Percentiles rank a stretch among this genome's conserved stretches.
Evolutionary conservation across 1,140 invertebrate species (phyloP).

Genomic region (Drosophila takahashii): DNA sequence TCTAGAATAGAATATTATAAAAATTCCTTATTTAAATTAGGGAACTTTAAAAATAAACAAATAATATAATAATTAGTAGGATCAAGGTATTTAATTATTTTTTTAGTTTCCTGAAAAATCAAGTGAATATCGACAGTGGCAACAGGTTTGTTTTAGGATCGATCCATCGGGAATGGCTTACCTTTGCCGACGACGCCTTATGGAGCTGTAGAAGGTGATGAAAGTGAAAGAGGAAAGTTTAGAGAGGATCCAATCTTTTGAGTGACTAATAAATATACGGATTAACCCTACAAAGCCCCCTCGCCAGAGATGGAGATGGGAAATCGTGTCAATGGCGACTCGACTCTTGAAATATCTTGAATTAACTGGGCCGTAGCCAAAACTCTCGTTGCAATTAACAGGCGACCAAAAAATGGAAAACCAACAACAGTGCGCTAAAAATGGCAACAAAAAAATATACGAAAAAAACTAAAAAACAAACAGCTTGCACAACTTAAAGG

Average conservation of each 20-base stretch:
- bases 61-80: too few relatives aligned
- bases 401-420: conserved; percentile 19
- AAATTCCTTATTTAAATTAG: too few relatives aligned
- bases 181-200: conserved; percentile 77
- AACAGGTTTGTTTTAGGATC: background rate
- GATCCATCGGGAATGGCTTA: conserved; percentile 44
- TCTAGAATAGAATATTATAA: too few relatives aligned
- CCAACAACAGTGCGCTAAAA: conserved; percentile 21
- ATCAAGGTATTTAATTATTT: too few relatives aligned
- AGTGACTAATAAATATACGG: background rate
- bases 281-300: conserved; percentile 14
- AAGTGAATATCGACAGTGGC: background rate
- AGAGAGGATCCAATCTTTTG: conserved; percentile 6
- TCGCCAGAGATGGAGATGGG: conserved; percentile 29
- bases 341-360: conserved; percentile 37
- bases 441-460: conserved; percentile 36
- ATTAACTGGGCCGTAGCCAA: conserved; percentile 41
- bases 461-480: conserved; percentile 18
- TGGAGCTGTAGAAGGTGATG: conserved; percentile 61
- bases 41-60: too few relatives aligned
- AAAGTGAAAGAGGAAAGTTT: conserved; percentile 34
- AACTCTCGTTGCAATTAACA: conserved; percentile 48
- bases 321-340: conserved; percentile 41
- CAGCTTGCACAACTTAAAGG: conserved; percentile 3
- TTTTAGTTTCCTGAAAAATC: background rate